These are phyloP conservation scores for Cirrhinus mrigala DNA, from an alignment of 2,797 vertebrate genomes.

Conservation along the genomic window DNA sequence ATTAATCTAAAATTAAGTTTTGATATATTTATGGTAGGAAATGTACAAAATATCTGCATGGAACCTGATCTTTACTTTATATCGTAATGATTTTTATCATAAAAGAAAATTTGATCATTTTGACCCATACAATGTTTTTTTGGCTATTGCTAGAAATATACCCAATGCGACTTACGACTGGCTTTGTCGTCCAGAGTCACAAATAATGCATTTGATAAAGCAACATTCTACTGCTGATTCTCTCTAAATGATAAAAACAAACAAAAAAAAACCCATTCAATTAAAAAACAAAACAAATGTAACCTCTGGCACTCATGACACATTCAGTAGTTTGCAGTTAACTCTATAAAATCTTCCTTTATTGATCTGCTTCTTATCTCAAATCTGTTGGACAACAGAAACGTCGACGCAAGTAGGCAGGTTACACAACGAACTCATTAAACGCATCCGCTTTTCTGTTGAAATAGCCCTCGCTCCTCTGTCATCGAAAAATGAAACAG, in stretches of 20 bases:
- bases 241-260: neutral
- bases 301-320: neutral
- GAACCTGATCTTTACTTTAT: no score
- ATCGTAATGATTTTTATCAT: no score
- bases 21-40: no score
- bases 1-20: no score
- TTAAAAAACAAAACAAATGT: neutral
- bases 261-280: neutral
- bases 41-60: no score
- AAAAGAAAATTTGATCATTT: no score
- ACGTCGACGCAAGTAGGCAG: constrained; percentile 13
- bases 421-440: constrained; percentile 42
- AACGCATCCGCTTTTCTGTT: constrained; percentile 51
- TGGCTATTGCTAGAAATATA: no score
- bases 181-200: no score
- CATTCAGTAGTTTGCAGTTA: neutral
- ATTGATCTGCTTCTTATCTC: constrained; percentile 31
- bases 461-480: constrained; percentile 59
- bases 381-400: neutral
- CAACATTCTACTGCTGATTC: neutral
- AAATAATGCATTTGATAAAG: neutral
- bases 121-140: no score
- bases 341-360: constrained; percentile 8
- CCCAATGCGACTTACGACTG: no score
- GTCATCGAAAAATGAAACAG: constrained; percentile 74